Percentiles rank a stretch among this genome's conserved stretches.
phyloP scores from a whole-genome alignment of 2,888 invertebrate species.

The Leptarthrus brevirostris region DNA sequence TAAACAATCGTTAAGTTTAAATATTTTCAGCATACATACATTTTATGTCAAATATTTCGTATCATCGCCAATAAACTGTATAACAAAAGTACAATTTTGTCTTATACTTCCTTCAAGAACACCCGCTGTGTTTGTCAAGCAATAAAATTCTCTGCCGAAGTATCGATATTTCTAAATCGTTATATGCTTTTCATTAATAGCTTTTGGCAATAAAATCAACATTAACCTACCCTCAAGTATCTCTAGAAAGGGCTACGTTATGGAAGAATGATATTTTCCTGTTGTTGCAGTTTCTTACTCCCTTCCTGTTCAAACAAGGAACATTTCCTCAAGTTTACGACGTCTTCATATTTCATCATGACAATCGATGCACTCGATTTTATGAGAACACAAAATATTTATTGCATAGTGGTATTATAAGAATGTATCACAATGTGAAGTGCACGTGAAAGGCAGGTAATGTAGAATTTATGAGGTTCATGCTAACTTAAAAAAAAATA shows the following conservation, averaged over 20 bases:
- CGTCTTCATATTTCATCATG: constrained; percentile 25
- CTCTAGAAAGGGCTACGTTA: not conserved
- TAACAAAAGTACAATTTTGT: not conserved
- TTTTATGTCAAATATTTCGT: no score
- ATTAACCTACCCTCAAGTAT: not conserved
- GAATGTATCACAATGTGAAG: not conserved
- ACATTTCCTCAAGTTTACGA: constrained; percentile 11
- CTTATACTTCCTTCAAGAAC: not conserved
- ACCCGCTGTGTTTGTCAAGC: not conserved
- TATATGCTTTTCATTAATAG: constrained; percentile 15
- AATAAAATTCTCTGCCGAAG: constrained; percentile 9
- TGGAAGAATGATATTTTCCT: not conserved
- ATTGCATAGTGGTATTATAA: not conserved
- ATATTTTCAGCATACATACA: no score
- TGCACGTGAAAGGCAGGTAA: no score
- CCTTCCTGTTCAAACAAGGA: constrained; percentile 5
- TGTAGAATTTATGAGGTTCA: not conserved
- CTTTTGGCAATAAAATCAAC: constrained; percentile 15
- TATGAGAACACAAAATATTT: constrained; percentile 2
- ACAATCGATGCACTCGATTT: constrained; percentile 29
- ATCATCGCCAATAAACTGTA: no score
- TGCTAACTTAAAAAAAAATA: no score
- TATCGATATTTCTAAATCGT: constrained; percentile 9
- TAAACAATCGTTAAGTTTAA: no score
- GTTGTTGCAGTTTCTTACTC: not conserved